Base-by-base conservation (phyloP, 2,797 vertebrate species). In the Rhodeus uyekii region DNA sequence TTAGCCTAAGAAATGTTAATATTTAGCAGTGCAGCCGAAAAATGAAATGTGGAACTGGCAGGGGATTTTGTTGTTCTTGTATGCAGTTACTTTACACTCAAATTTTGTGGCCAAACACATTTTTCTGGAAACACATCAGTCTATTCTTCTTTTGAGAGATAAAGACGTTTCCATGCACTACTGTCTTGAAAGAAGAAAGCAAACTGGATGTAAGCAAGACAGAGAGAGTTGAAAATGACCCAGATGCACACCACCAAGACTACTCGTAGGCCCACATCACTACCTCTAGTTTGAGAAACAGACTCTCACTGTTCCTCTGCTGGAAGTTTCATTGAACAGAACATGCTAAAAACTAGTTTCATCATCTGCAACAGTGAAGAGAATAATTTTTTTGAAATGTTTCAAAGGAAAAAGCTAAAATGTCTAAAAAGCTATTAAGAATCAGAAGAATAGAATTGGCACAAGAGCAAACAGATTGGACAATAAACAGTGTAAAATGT, bases 121-220 rank as follows among this genome's bases (percentile, higher is more conserved):
- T 73, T 73, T n/a, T 53, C 22, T 13, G 8, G 7, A 38, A 55
- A 55, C 32, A 19, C 18, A 74, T 55, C 32, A 8, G 12, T 50
- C 48, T 55, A 22, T 55, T 24, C 10, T 53, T 74, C 2, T 50
- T 32, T 44, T 29, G 3, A 69, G 9, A 22, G n/a, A 50, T 5
- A 34, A 72, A 68, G 13, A 44, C 4, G 27, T 68, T 50, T 72
- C 8, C 72, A 24, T 3, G 13, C 46, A 73, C 32, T 73, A 3
- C 69, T 50, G 46, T 73, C 46, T 73, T 22, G 13, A 58, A 58
- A 75, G 50, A 75, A 55, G 72, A 75, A 75, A 75, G 34, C 34
- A 39, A 58, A n/a, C 22, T 39, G 73, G 27, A 75, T 75, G n/a
- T 75, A 42, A 58, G 24, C 32, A 75, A 24, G 72, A 18, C 73